Base-by-base conservation (phyloP, 1,140 invertebrate genomes). In the Sinonovacula constricta region DNA sequence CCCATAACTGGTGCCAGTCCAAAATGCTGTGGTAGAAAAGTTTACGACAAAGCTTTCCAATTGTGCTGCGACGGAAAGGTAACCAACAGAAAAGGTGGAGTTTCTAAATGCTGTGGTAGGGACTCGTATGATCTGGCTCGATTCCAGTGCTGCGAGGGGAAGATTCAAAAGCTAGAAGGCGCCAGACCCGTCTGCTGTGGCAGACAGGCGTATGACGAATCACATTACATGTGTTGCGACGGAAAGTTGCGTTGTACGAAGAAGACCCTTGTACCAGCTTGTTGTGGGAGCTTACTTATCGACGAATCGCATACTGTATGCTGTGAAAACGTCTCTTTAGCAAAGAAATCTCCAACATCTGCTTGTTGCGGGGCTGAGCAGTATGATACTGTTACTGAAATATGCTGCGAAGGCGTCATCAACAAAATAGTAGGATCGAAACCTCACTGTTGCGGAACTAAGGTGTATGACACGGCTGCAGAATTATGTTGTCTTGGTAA, bases 21-120 rank as follows among this genome's bases (percentile, higher is more conserved):
- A n/a, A 78, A 68, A 51, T 78, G 75, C 36, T 78, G 75, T 54
- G 75, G 59, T 0, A 78, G 12, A n/a, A 62, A 63, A 34, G 39
- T 66, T 30, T 78, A 78, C 24, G 75, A 78, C 31, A 56, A 39
- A 3, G 75, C 66, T 18, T 78, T 34, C 53, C 66, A 78, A 39
- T 31, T 78, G 1, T 78, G 75, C 28, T 78, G 75, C 26, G 75
- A 78, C 2, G 66, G 57, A 1, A 49, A 28, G 33, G 66, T 78
- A 5, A 60, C n/a, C 18, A 70, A 70, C 26, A 78, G n/a, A 54
- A 78, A 69, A 30, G 75, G 75, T 0, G 56, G 53, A 2, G 36
- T 69, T 57, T 69, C 75, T 15, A 78, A 78, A 62, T 78, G 75
- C 45, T 78, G 75, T 54, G 75, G 75, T 14, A 39, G 24, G 18